Evolutionary conservation across 2,797 vertebrate genomes (phyloP).

Genomic region (Hippocampus kuda): DNA sequence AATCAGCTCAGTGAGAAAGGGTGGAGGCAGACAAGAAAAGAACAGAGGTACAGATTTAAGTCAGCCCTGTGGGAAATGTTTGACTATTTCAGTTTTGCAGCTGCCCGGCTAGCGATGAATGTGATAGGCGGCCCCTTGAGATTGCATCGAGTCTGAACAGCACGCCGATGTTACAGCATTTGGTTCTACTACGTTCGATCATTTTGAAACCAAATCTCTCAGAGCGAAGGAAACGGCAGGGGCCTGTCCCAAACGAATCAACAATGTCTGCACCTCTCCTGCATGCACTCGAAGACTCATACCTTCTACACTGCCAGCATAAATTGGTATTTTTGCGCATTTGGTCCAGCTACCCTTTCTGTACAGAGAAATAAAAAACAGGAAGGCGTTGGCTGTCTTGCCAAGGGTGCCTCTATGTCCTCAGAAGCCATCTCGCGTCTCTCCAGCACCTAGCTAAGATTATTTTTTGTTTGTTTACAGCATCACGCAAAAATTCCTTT

Average conservation of each 20-base stretch:
- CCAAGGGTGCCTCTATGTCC: not conserved
- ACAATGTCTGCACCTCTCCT: not conserved
- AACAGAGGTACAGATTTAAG: constrained; percentile 23
- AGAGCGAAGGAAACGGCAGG: not conserved
- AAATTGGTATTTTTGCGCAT: not conserved
- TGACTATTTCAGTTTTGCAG: constrained; percentile 29
- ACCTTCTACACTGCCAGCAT: not conserved
- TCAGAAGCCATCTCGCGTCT: not conserved
- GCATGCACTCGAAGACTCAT: not conserved
- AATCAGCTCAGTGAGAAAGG: constrained; percentile 10
- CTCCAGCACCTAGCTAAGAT: too few relatives aligned
- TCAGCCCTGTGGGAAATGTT: constrained; percentile 23
- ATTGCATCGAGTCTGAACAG: constrained; percentile 16
- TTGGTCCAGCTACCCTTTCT: not conserved
- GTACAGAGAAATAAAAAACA: not conserved
- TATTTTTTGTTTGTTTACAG: not conserved
- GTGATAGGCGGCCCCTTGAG: constrained; percentile 33
- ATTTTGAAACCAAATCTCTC: constrained; percentile 17
- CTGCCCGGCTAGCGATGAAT: constrained; percentile 18
- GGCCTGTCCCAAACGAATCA: not conserved
- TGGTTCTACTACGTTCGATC: constrained; percentile 2
- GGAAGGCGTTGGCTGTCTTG: not conserved
- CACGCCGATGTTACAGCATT: constrained; percentile 7
- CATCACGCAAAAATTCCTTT: not conserved
- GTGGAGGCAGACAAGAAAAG: constrained; percentile 15